These are phyloP conservation scores for Catajapyx aquilonaris DNA, from an alignment of 1,140 invertebrate genomes.

Conservation along the genomic window DNA sequence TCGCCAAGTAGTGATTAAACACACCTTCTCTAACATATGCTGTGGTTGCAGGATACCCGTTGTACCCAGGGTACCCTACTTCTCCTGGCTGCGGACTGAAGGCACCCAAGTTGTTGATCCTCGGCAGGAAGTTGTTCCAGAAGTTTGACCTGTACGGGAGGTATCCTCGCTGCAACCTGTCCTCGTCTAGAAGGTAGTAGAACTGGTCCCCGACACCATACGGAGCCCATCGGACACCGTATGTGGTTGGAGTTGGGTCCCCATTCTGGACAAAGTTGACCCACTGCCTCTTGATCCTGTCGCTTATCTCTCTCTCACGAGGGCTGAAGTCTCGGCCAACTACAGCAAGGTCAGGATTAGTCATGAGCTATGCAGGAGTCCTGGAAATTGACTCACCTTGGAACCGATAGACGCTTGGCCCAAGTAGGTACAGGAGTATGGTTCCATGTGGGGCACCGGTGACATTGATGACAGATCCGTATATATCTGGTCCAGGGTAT, in stretches of 20 bases:
- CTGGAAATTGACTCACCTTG: slow-evolving; percentile 9
- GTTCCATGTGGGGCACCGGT: slow-evolving; percentile 33
- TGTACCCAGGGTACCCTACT: neutral
- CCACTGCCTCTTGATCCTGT: slow-evolving; percentile 29
- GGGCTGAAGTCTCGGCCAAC: slow-evolving; percentile 25
- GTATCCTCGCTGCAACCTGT: neutral
- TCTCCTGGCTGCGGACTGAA: neutral
- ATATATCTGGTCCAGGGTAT: slow-evolving; percentile 17
- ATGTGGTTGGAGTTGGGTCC: neutral
- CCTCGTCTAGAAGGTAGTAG: neutral
- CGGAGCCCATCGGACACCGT: neutral
- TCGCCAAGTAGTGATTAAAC: too few relatives aligned
- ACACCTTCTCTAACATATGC: too few relatives aligned
- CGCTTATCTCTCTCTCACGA: slow-evolving; percentile 32
- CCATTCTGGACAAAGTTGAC: slow-evolving; percentile 17
- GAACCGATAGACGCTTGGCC: slow-evolving; percentile 32
- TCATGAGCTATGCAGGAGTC: neutral
- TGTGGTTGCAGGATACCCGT: too few relatives aligned
- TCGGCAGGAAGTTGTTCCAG: neutral
- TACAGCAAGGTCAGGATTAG: slow-evolving; percentile 20
- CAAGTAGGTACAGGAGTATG: slow-evolving; percentile 38
- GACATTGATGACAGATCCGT: slow-evolving; percentile 24
- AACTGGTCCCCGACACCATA: neutral
- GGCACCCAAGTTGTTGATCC: neutral
- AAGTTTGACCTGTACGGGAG: neutral